Evolutionary conservation across 2,888 invertebrate species (phyloP), one percentile per base, ranked within the genome.

Genomic region (Drosophila seclusa): DNA sequence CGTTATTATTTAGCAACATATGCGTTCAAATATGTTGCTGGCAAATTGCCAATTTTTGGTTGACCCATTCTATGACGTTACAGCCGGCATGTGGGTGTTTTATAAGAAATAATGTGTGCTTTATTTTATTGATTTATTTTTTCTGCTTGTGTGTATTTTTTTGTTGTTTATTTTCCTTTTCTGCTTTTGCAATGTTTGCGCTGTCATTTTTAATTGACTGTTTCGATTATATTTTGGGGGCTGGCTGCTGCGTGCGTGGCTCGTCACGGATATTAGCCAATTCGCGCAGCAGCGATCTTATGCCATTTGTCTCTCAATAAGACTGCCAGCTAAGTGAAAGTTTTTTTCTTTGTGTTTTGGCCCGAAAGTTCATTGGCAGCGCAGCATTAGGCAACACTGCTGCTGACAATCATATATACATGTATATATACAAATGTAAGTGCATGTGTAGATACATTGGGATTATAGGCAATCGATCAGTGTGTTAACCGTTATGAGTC

Each of bases 201-300:
- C 79, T 66, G 76, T 62, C 75, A 58, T 32, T 79, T 82, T 68
- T 82, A 75, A 82, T 78, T 80, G 69, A 80, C 71, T 80, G 67
- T 64, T 77, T 80, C 55, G 68, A 74, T 71, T 74, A 70, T 74
- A 70, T 59, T 60, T 72, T 79, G 65, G 52, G 57, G 62, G 36
- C 57, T 75, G 45, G 45, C 16, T 45, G 21, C 16, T 45, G 72
- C 45, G 65, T 72, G 80, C 61, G 71, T 72, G 77, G 67, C 80
- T 80, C 80, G 80, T 77, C 79, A 77, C 78, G 77, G 63, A 83
- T 80, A 72, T 69, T 80, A 60, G 81, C 78, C 80, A 81, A 81
- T 80, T 80, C 74, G 80, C 80, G 80, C 76, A 55, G 54, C 72
- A 49, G 59, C 67, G 73, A 82, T 78, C 76, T 76, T 76, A 66